Evolutionary conservation across 2,113 vertebrate species (phyloP), one percentile per base, ranked within the genome.

Genomic region (Tricholaema leucomelas): DNA sequence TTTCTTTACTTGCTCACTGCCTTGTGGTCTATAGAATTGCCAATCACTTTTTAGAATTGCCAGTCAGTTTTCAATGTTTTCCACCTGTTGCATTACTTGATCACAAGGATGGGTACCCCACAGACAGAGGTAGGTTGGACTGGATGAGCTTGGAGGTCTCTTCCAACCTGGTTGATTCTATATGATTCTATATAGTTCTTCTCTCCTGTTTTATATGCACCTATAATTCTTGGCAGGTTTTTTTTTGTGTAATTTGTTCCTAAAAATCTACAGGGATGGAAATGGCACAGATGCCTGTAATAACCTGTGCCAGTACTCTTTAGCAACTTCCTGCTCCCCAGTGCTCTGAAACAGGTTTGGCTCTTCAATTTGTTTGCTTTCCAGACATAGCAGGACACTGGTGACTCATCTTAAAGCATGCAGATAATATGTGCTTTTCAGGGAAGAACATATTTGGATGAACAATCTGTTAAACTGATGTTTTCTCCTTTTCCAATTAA

Each of bases 401-500:
- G 42, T 93, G 96, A 92, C 52, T 93, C 92, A 93, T 93, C 66
- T 76, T 48, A 56, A 89, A 93, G 78, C 60, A 73, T 76, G 60
- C 67, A 80, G 75, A 95, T 92, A 82, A 76, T 77, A 93, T 4
- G 8, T 94, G 96, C 81, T 93, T 92, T 92, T 95, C 86, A 88
- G 55, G 88, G 86, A 91, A 88, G 40, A 89, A 56, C 24, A 16
- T 38, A 30, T 70, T 94, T 94, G 91, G 93, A 96, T 56, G 93
- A 91, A 96, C 92, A 89, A 44, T 85, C 67, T 87, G 91, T 91
- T 74, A 95, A 92, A 71, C 33, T 85, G 67, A 48, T n/a, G 72
- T 91, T 92, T 92, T 88, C 92, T 93, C 92, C 92, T 92, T 92
- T 95, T 89, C 63, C 3, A n/a, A 80, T 92, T 88, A 85, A 95